phyloP scores from a whole-genome alignment of 2,113 vertebrate genomes.

The Columba janthina region DNA sequence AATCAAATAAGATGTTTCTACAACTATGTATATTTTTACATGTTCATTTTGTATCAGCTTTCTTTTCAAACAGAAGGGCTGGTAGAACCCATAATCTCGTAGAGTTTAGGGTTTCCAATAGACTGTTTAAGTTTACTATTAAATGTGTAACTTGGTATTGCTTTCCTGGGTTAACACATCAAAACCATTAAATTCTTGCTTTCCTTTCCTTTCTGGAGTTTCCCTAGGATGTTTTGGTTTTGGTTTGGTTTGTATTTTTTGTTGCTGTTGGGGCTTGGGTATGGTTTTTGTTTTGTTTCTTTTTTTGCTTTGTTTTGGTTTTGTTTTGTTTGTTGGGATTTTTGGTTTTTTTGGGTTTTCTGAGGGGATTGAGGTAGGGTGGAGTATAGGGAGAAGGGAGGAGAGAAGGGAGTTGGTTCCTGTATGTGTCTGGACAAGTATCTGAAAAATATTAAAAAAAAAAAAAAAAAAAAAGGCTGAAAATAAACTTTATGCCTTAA shows the following conservation, averaged over 20 bases:
- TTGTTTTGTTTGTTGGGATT: too few relatives aligned
- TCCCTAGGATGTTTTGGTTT: not conserved
- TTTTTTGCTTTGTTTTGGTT: too few relatives aligned
- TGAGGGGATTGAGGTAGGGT: too few relatives aligned
- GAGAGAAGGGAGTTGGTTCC: not conserved
- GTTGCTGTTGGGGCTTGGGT: not conserved
- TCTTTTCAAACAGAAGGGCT: not conserved
- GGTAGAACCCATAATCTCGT: not conserved
- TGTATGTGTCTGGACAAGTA: not conserved
- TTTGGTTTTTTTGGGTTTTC: too few relatives aligned
- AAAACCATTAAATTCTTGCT: not conserved
- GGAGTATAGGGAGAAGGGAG: too few relatives aligned
- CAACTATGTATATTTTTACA: not conserved
- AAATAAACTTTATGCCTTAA: not conserved
- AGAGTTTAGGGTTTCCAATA: not conserved
- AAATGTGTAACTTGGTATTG: not conserved
- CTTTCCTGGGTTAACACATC: not conserved
- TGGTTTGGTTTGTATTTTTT: not conserved
- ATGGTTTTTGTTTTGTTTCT: too few relatives aligned
- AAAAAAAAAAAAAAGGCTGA: not conserved
- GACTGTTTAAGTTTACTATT: not conserved
- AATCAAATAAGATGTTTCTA: not conserved
- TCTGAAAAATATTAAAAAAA: not conserved
- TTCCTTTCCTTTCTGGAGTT: not conserved
- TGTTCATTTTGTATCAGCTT: not conserved